These are phyloP conservation scores for Lomographa bimaculata DNA, from an alignment of 2,888 invertebrate species.

Conservation along the genomic window DNA sequence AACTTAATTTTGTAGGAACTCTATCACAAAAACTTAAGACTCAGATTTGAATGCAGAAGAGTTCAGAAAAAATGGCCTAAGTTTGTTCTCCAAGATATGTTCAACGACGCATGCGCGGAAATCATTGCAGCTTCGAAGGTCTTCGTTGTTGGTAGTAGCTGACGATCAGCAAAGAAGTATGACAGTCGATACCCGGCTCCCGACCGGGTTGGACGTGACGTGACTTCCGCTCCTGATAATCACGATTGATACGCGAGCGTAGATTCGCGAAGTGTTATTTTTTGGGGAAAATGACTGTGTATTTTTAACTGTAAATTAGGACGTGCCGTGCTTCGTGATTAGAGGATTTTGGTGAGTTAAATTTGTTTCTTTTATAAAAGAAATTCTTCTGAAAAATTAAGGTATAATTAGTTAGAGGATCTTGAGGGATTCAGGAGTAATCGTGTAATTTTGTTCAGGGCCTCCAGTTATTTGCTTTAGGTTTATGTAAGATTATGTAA, in stretches of 20 bases:
- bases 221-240: conserved; percentile 28
- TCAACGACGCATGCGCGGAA: conserved; percentile 68
- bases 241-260: conserved; percentile 17
- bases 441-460: conserved; percentile 24
- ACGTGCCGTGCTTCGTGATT: conserved; percentile 40
- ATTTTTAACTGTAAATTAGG: conserved; percentile 29
- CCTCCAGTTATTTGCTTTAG: conserved; percentile 22
- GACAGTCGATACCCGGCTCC: conserved; percentile 70
- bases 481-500: conserved; percentile 13
- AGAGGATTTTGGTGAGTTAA: conserved; percentile 45
- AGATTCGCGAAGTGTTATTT: conserved; percentile 33
- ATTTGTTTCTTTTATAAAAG: conserved; percentile 24
- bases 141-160: conserved; percentile 25
- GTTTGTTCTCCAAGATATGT: conserved; percentile 44
- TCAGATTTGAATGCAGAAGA: conserved; percentile 42
- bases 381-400: conserved; percentile 33
- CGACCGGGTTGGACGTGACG: conserved; percentile 43
- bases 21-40: conserved; percentile 33
- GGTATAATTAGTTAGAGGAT: conserved; percentile 38
- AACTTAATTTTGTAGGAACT: neutral
- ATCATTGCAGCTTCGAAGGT: conserved; percentile 66
- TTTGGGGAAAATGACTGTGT: conserved; percentile 38
- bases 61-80: conserved; percentile 45
- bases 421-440: conserved; percentile 34
- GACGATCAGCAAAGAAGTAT: conserved; percentile 27